A percentile compares a stretch with the other conserved stretches of the same genome.
Evolutionary conservation across 2,113 vertebrate genomes (phyloP).

Genomic region (Notiomystis cincta): DNA sequence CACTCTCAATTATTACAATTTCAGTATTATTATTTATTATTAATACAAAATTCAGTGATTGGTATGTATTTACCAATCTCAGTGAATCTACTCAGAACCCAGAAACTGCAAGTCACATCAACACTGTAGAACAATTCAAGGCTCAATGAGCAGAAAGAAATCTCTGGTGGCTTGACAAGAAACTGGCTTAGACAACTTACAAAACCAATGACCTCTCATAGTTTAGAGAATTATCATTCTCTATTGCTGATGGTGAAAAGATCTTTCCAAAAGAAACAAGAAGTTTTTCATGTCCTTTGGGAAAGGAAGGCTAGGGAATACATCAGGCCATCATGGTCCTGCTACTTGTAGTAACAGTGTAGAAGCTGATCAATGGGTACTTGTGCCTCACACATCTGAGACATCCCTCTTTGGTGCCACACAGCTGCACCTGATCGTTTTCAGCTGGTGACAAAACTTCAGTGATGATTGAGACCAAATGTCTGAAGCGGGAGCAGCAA

Average conservation of each 20-base stretch:
- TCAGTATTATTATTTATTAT: constrained; percentile 42
- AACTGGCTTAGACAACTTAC: background rate
- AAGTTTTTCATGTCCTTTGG: background rate
- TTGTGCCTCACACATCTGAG: accelerated
- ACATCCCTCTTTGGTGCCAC: background rate
- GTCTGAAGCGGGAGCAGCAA: background rate
- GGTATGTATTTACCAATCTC: background rate
- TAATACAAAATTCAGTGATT: background rate
- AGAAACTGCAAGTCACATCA: background rate
- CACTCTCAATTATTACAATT: constrained; percentile 22
- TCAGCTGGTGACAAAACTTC: background rate
- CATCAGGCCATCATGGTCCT: background rate
- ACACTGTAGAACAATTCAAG: background rate
- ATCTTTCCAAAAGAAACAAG: background rate
- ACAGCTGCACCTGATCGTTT: background rate
- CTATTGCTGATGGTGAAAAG: background rate
- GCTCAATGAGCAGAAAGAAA: background rate
- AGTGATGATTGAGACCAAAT: background rate
- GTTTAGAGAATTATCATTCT: background rate
- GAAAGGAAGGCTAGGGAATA: background rate
- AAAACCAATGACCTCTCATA: background rate
- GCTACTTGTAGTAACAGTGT: background rate
- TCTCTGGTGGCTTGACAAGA: background rate
- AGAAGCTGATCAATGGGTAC: background rate
- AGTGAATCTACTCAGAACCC: background rate